These are phyloP conservation scores for Crypturellus undulatus DNA, from an alignment of 2,113 vertebrate genomes.

Conservation along the genomic window DNA sequence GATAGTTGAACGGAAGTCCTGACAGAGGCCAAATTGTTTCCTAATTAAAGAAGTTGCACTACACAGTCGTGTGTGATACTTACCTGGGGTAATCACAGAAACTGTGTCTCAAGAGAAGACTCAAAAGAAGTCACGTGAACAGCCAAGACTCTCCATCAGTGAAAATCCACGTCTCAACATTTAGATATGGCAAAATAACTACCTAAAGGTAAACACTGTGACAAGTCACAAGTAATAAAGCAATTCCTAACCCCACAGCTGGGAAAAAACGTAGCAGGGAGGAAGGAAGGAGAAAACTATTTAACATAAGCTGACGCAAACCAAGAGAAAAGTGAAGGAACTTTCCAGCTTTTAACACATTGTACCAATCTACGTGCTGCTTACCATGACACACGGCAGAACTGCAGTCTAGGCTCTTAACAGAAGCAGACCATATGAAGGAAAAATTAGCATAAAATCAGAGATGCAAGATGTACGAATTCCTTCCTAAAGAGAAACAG, in stretches of 20 bases:
- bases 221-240: neutral
- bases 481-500: slow-evolving; percentile 16
- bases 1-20: neutral
- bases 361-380: slow-evolving; percentile 30
- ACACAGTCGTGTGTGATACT: neutral
- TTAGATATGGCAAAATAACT: neutral
- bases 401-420: slow-evolving; percentile 23
- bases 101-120: neutral
- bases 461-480: slow-evolving; percentile 31
- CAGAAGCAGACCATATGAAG: slow-evolving; percentile 49
- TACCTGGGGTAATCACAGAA: neutral
- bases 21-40: neutral
- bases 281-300: neutral
- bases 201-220: neutral
- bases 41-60: neutral
- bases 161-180: neutral
- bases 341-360: slow-evolving; percentile 47
- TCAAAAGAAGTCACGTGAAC: neutral
- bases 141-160: neutral
- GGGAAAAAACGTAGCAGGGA: neutral
- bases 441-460: slow-evolving; percentile 54
- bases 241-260: neutral
- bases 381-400: slow-evolving; percentile 24
- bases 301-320: slow-evolving; percentile 22
- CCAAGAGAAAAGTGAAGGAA: neutral